Percentiles rank a stretch among this genome's conserved stretches.
These are phyloP conservation scores for Trichosurus vulpecula DNA, from an alignment of 2,797 vertebrate species.

Conservation along the genomic window DNA sequence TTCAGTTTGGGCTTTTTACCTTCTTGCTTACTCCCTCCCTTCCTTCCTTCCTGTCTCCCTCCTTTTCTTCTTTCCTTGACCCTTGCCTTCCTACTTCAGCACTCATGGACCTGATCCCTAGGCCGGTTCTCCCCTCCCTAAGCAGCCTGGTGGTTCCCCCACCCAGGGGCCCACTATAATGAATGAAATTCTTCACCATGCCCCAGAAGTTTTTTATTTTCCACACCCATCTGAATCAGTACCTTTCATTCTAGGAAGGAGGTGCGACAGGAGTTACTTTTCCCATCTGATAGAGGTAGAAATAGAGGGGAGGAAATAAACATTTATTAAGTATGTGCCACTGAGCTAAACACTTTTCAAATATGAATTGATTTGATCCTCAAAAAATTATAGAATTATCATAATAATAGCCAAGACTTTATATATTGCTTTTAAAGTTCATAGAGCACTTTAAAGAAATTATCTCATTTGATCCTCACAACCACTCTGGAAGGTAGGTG, in stretches of 20 bases:
- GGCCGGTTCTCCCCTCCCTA: background rate
- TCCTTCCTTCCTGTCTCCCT: background rate
- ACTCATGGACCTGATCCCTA: background rate
- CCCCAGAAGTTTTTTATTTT: background rate
- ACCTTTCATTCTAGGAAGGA: background rate
- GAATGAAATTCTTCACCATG: background rate
- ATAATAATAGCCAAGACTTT: background rate
- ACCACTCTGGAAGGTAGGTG: background rate
- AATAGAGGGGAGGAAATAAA: background rate
- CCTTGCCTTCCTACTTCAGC: background rate
- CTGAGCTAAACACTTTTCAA: background rate
- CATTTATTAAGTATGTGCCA: background rate
- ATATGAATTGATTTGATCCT: background rate
- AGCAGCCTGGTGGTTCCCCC: background rate
- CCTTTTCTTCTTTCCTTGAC: background rate
- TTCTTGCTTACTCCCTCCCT: background rate
- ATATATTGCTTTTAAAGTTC: background rate
- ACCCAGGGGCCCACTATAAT: background rate
- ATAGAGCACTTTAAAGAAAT: background rate
- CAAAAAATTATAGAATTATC: background rate
- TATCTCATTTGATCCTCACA: background rate
- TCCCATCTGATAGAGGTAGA: background rate
- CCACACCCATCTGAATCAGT: background rate
- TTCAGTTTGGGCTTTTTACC: background rate
- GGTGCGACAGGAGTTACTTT: background rate